Base-by-base conservation (phyloP, 2,113 vertebrate species). In the Periophthalmus modestus region DNA sequence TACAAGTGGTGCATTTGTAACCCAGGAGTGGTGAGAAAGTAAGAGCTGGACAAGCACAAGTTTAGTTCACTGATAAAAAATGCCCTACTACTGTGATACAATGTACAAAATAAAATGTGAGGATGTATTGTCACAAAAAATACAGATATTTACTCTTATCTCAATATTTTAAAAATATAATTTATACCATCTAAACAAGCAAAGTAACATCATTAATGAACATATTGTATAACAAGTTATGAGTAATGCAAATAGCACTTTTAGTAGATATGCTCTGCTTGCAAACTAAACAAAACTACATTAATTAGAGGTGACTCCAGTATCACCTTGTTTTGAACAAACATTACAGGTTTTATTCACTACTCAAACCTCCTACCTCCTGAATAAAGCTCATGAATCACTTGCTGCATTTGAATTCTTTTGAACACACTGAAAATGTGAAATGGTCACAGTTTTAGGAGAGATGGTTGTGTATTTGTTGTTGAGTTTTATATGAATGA, bases 401-500 rank as follows among this genome's bases (percentile, higher is more conserved):
- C 59, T 62, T 28, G 28, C 28, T 33, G 15, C 24, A 10, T 28
- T 33, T 34, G 2, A 62, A 34, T 62, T 18, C 6, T 33, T 16
- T 7, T 34, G 59, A 33, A 18, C 11, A 62, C 16, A 62, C 24
- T 33, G 28, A 14, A 65, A 39, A 65, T 65, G 36, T n/a, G 34
- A 39, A 65, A 65, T 65, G 34, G 62, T 65, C 34, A 43, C 34
- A 36, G 34, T 65, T 65, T 65, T 65, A 12, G 62, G 62, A 65
- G 62, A 65, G 34, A 65, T n/a, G 33, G 62, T 65, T 65, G 62
- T 65, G 62, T 65, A 4, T 43, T 43, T 63, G 16, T 63, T 62
- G 24, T 61, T 63, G 33, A 63, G 28, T 63, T 39, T 36, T 36
- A 63, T 63, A 19, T 16, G 3, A 19, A 36, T 63, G 16, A 19